Evolutionary conservation across 2,113 vertebrate species (phyloP), one percentile per base, ranked within the genome.

Genomic region (Trichomycterus rosablanca): DNA sequence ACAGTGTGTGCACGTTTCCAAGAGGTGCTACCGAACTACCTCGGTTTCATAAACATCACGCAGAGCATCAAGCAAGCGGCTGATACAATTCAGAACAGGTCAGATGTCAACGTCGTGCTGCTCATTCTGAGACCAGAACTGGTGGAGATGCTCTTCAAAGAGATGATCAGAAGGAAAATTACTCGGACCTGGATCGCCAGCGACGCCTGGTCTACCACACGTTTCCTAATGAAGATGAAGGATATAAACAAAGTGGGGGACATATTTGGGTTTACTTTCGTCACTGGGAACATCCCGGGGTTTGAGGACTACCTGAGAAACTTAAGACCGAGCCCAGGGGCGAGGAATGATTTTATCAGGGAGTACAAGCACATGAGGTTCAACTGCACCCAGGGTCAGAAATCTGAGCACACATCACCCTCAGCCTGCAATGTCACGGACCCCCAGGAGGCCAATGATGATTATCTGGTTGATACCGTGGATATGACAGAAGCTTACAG

Each of bases 111-210:
- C 10, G 80, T 83, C 18, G 76, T 87, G 9, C 50, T 87, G 55
- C 70, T 85, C 3, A 78, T 85, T 54, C 68, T 79, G 7, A 84
- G 76, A 46, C 0, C 2, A 1, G 4, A 70, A 3, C 30, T 79
- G 62, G 81, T 88, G 23, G 22, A 62, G 34, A 49, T 14, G 23
- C 39, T 57, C 15, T 57, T 57, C 28, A 57, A 43, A 57, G 39
- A 57, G 24, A 74, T 80, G 63, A 76, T 85, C 3, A 19, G 4
- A 1, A 72, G 43, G 11, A 76, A 74, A 22, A 79, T 74, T 3
- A 61, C 59, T 10, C 75, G 67, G 46, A 77, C 24, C 12, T 86
- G 85, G 85, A 73, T 88, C 5, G 75, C 82, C 20, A 85, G 70
- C 50, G 83, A 86, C n/a, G n/a, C 9, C 52, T 87, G 86, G 84